Evolutionary conservation across 2,113 vertebrate species (phyloP).

Genomic region (Oreochromis tanganicae): DNA sequence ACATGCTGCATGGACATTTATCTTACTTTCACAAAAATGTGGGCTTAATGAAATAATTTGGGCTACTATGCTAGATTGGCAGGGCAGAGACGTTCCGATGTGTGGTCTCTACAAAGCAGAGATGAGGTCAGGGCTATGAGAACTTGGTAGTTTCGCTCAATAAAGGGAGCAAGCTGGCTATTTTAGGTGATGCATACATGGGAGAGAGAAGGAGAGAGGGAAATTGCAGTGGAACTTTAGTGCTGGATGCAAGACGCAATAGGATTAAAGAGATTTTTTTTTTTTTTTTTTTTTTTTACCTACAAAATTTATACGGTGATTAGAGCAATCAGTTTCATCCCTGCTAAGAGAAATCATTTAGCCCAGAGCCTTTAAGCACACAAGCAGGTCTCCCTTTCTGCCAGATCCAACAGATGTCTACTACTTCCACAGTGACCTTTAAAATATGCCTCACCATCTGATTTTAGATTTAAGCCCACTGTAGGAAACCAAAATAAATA

Average conservation of each 20-base stretch:
- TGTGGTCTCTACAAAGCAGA: slow-evolving; percentile 26
- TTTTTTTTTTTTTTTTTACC: background rate
- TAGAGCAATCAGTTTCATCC: slow-evolving; percentile 42
- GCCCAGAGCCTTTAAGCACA: slow-evolving; percentile 18
- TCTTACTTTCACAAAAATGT: slow-evolving; percentile 62
- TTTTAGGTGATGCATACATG: slow-evolving; percentile 12
- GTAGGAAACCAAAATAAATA: background rate
- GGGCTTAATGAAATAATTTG: slow-evolving; percentile 66
- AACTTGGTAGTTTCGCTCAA: background rate
- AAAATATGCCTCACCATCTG: slow-evolving; percentile 65
- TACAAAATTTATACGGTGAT: slow-evolving; percentile 32
- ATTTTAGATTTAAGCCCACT: slow-evolving; percentile 45
- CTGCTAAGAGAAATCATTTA: slow-evolving; percentile 45
- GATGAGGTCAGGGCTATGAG: background rate
- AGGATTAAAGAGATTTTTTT: background rate
- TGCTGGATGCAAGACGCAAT: background rate
- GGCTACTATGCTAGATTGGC: slow-evolving; percentile 12
- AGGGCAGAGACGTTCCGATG: slow-evolving; percentile 10
- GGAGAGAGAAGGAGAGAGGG: background rate
- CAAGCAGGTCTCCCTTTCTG: slow-evolving; percentile 24
- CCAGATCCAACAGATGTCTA: slow-evolving; percentile 52
- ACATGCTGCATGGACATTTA: slow-evolving; percentile 61
- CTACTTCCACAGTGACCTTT: slow-evolving; percentile 61
- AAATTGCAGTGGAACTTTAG: background rate
- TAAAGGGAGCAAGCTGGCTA: slow-evolving; percentile 1